Evolutionary conservation across 2,888 invertebrate species (phyloP), one percentile per base, ranked within the genome.

Genomic region (Diadromus collaris): DNA sequence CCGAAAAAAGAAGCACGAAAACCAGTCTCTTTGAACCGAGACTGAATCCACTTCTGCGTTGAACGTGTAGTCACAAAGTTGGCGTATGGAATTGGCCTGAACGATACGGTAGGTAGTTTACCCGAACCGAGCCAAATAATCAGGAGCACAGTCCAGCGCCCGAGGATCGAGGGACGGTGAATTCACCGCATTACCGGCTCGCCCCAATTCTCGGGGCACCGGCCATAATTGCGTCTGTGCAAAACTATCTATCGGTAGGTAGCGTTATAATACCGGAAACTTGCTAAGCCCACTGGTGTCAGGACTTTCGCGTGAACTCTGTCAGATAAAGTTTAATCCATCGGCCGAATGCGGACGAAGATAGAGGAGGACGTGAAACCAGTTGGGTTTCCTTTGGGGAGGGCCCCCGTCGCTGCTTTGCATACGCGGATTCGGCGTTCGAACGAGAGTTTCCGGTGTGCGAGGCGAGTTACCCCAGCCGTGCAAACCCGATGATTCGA

Each of bases 401-500:
- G n/a, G n/a, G n/a, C 6, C 48, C 54, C 29, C 54, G n/a, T 54
- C 54, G 54, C 16, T 84, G 83, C 84, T 86, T 85, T 85, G 83
- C 83, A 85, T 85, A 81, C 79, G 81, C 80, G 54, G 79, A 83
- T 85, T 82, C 82, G 77, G 79, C 81, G 76, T 60, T n/a, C 64
- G 63, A 79, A 72, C 65, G 38, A 58, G 65, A 65, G 69, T 54
- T 56, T 67, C 27, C 54, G 70, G 48, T 67, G 41, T 58, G 46
- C 27, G 13, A 38, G 38, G 69, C 34, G 29, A 67, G 70, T 73
- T 51, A 67, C 67, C 60, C 63, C 32, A 38, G 61, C 72, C 73
- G 58, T 65, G 84, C 85, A 83, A 85, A 85, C 82, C 84, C 83
- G 83, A 86, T 85, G 83, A 86, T 88, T 84, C 83, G 84, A 82